phyloP scores from a whole-genome alignment of 2,113 vertebrate species.

The Trochalopteron elliotii region DNA sequence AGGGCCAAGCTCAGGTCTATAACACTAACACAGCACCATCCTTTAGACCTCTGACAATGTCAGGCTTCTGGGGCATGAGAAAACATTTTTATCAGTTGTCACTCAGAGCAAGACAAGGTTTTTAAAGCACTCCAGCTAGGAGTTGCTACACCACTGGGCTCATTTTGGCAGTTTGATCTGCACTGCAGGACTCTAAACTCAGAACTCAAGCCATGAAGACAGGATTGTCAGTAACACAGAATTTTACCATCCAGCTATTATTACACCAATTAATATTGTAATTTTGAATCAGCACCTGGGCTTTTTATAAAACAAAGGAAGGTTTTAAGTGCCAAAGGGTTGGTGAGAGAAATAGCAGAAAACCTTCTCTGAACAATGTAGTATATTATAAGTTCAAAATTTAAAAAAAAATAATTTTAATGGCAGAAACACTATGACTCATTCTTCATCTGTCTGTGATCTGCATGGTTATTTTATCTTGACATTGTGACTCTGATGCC shows the following conservation, averaged over 20 bases:
- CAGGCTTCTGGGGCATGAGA: not conserved
- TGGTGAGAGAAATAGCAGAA: not conserved
- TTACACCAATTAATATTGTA: not conserved
- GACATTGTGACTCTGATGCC: not conserved
- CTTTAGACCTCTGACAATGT: constrained; percentile 18
- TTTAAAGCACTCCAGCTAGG: constrained; percentile 5
- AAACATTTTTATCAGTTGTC: constrained; percentile 42
- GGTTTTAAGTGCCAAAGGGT: not conserved
- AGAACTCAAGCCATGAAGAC: not conserved
- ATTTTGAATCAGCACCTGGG: not conserved
- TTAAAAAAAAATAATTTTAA: not conserved
- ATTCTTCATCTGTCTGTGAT: not conserved
- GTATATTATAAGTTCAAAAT: not conserved
- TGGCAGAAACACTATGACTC: not conserved
- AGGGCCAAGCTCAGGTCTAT: not conserved
- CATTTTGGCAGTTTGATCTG: constrained; percentile 19
- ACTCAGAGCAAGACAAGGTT: constrained; percentile 17
- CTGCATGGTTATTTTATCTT: not conserved
- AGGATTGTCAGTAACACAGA: not conserved
- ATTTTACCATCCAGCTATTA: not conserved
- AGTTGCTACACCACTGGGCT: not conserved
- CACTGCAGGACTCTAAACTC: not conserved
- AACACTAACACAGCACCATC: not conserved
- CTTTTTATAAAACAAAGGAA: not conserved
- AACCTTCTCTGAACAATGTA: not conserved